Evolutionary conservation across 2,113 vertebrate species (phyloP), one percentile per base, ranked within the genome.

Genomic region (Neolamprologus toae): DNA sequence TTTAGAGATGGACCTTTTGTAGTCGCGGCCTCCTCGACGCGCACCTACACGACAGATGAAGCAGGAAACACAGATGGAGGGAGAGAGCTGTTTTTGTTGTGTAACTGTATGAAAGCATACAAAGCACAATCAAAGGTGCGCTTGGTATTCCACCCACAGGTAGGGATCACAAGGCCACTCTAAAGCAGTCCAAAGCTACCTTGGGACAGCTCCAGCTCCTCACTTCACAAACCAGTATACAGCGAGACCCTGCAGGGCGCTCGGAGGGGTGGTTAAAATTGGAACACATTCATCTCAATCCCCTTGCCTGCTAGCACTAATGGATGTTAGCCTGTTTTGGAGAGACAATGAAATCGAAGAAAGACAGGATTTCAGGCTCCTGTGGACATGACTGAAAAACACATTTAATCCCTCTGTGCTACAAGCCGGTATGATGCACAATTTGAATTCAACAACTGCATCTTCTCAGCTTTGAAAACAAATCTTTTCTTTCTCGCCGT

Each of bases 221-320:
- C 86, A 83, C 86, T 88, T 87, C 89, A 80, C 80, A 83, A 68
- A 86, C 89, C 80, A 63, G 80, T 81, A 57, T 53, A n/a, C 80
- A 17, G 66, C 17, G 31, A 89, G 87, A 92, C 85, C 85, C 80
- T 35, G 83, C 86, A 21, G 87, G 90, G 82, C 87, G 92, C 84
- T 87, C 85, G 42, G 87, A 89, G 47, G 68, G 83, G 83, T 71
- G 91, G 83, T 90, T 90, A 87, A 95, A 95, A 93, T 91, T 87
- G 92, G 91, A 94, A 91, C 88, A 86, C 93, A 94, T 94, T 94
- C 90, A 93, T 95, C 91, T 94, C 92, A 94, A 92, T 93, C 89
- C 80, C 59, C 87, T 12, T 14, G 76, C 88, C 89, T 93, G 90
- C 90, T 92, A 94, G 54, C 83, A 35, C 88, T 90, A 94, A 95